Evolutionary conservation across 2,797 vertebrate species (phyloP).

Genomic region (Pseudomugil tenellus): DNA sequence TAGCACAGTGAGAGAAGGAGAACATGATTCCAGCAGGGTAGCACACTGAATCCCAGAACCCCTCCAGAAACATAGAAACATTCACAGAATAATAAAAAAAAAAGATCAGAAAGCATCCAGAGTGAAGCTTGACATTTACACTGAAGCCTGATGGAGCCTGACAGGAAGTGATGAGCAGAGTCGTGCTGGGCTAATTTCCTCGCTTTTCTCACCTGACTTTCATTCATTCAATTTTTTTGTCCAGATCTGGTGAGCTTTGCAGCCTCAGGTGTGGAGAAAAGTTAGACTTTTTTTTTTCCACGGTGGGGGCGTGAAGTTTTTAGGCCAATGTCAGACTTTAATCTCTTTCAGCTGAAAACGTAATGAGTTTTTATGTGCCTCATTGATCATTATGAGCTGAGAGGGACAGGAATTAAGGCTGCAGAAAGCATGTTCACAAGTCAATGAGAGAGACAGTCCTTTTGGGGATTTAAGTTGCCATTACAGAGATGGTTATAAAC

Average conservation of each 20-base stretch:
- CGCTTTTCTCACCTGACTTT: constrained; percentile 9
- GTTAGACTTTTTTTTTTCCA: constrained; percentile 6
- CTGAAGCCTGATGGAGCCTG: constrained; percentile 52
- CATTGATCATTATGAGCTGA: constrained; percentile 23
- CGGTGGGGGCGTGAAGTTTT: not conserved
- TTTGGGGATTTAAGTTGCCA: not conserved
- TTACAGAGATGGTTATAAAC: not conserved
- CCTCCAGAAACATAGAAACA: constrained; percentile 40
- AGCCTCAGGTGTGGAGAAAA: constrained; percentile 19
- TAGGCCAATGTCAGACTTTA: constrained; percentile 12
- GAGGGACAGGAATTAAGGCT: constrained; percentile 24
- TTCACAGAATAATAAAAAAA: constrained; percentile 21
- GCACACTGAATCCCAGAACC: constrained; percentile 29
- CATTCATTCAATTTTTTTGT: constrained; percentile 1
- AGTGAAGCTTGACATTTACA: constrained; percentile 46
- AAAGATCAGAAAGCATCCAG: constrained; percentile 34
- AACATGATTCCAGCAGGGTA: constrained; percentile 61
- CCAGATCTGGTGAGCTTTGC: constrained; percentile 5
- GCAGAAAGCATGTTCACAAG: constrained; percentile 14
- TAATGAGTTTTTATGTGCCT: constrained; percentile 43
- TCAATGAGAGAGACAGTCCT: constrained; percentile 1
- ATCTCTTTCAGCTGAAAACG: constrained; percentile 29
- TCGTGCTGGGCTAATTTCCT: constrained; percentile 23
- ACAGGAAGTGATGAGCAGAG: constrained; percentile 44
- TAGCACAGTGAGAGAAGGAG: constrained; percentile 56